These are phyloP conservation scores for Phylloscopus collybita DNA, from an alignment of 2,797 vertebrate species.

Conservation along the genomic window DNA sequence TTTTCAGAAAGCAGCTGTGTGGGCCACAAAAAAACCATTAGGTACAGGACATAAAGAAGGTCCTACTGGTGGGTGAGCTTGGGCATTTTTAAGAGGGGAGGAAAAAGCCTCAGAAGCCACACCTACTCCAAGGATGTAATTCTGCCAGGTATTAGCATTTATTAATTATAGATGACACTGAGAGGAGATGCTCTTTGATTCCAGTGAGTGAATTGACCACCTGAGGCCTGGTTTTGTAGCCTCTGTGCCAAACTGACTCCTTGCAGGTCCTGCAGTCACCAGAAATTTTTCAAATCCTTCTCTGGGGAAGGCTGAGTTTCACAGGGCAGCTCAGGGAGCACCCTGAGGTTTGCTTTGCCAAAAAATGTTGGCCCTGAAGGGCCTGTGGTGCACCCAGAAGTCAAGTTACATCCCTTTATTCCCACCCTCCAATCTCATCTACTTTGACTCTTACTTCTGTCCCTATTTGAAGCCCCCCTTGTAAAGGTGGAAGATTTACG, in stretches of 20 bases:
- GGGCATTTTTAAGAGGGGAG: background rate
- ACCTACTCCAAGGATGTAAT: background rate
- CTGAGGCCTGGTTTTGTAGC: background rate
- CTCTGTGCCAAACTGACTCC: background rate
- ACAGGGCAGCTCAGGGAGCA: background rate
- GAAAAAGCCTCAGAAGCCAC: too few species aligned
- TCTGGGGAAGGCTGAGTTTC: background rate
- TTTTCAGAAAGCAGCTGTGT: background rate
- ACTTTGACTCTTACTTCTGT: background rate
- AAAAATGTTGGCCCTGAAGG: background rate
- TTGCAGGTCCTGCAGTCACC: accelerated
- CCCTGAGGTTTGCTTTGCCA: background rate
- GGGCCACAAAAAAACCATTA: background rate
- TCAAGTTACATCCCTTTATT: background rate
- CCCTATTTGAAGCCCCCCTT: background rate
- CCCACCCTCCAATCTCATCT: background rate
- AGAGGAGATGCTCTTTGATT: background rate
- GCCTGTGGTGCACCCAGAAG: background rate
- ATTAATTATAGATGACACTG: background rate
- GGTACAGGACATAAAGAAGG: background rate
- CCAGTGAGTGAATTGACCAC: background rate
- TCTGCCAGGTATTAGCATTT: background rate
- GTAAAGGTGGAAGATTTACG: background rate
- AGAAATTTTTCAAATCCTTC: background rate
- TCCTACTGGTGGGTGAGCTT: background rate